phyloP scores from a whole-genome alignment of 1,140 invertebrate genomes.

The Sycophaga agraensis region DNA sequence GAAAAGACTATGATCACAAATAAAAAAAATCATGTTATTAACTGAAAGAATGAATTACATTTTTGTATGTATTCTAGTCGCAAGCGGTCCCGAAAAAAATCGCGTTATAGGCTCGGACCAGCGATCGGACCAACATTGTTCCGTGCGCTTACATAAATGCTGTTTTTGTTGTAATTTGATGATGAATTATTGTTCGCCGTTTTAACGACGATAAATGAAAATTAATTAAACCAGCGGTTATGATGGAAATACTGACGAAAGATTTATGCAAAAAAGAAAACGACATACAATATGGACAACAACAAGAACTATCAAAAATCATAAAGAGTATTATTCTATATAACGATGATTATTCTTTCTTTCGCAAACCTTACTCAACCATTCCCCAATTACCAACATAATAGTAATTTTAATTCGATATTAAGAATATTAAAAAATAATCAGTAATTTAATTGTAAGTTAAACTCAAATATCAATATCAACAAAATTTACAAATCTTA shows the following conservation, averaged over 20 bases:
- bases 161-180: constrained; percentile 21
- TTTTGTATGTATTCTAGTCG: constrained; percentile 37
- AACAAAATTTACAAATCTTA: no score
- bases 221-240: constrained; percentile 8
- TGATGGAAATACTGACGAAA: constrained; percentile 15
- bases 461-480: no score
- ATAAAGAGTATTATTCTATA: constrained; percentile 61
- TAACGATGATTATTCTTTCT: constrained; percentile 41
- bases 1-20: no score
- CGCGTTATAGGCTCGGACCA: constrained; percentile 22
- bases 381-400: no score
- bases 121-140: constrained; percentile 26
- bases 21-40: constrained; percentile 6
- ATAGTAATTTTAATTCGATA: no score
- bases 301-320: constrained; percentile 55
- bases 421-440: no score
- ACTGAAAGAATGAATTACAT: constrained; percentile 22
- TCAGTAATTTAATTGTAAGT: no score
- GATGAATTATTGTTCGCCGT: constrained; percentile 23
- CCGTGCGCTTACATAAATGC: constrained; percentile 14
- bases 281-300: constrained; percentile 52
- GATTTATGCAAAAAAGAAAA: constrained; percentile 11
- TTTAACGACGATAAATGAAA: constrained; percentile 11
- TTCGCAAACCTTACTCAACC: neutral
- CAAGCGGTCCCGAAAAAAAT: constrained; percentile 27